These are phyloP conservation scores for Bombus cullumanus DNA, from an alignment of 1,140 invertebrate genomes.

Conservation along the genomic window DNA sequence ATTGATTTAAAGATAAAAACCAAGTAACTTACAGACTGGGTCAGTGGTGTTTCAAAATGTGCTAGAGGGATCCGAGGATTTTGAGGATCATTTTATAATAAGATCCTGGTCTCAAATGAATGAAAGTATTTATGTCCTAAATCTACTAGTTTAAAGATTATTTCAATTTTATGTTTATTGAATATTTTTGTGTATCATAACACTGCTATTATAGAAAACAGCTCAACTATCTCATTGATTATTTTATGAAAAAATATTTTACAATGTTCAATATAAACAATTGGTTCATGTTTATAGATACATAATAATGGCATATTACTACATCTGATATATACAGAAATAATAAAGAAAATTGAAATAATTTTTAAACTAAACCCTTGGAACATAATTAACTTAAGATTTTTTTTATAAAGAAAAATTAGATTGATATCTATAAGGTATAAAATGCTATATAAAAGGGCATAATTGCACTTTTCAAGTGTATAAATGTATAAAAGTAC, in stretches of 20 bases:
- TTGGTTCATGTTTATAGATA: background rate
- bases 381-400: background rate
- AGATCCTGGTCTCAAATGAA: background rate
- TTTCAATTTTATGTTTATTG: background rate
- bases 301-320: background rate
- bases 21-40: background rate
- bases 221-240: background rate
- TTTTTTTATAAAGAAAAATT: background rate
- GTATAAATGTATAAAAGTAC: background rate
- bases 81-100: background rate
- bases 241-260: background rate
- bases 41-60: background rate
- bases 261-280: background rate
- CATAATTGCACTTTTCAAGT: background rate
- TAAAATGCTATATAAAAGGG: background rate
- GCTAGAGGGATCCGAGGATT: too few species aligned
- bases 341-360: background rate
- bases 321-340: background rate
- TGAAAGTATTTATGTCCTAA: background rate
- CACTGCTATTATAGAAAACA: background rate
- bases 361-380: background rate
- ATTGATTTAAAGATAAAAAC: background rate
- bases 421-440: background rate
- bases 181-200: background rate
- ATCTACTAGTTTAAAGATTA: background rate